phyloP scores from a whole-genome alignment of 1,140 invertebrate genomes.

The Drosophila pruinosa region DNA sequence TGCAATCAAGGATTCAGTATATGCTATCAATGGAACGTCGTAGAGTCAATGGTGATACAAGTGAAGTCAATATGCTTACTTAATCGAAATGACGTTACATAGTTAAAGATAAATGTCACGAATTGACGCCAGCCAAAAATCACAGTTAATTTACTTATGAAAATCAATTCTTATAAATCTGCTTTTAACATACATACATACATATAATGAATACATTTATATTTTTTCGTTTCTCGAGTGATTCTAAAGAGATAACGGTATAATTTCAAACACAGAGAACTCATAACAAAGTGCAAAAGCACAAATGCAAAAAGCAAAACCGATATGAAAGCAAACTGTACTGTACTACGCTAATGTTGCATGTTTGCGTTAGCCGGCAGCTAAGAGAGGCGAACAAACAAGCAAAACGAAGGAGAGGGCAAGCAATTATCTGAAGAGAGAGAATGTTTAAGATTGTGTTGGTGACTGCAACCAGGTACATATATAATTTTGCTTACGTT shows the following conservation, averaged over 20 bases:
- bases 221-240: too few relatives aligned
- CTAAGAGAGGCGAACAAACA: constrained; percentile 4
- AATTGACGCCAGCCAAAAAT: background rate
- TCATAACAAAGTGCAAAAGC: background rate
- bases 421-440: constrained; percentile 13
- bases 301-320: constrained; percentile 35
- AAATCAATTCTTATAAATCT: too few relatives aligned
- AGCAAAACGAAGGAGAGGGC: constrained; percentile 8
- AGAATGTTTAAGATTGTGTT: constrained; percentile 18
- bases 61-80: constrained; percentile 30
- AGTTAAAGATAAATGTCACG: background rate
- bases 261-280: constrained; percentile 25
- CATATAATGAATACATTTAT: too few relatives aligned
- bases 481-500: constrained; percentile 12
- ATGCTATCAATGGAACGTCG: constrained; percentile 61
- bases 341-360: constrained; percentile 40
- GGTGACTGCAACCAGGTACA: too few relatives aligned
- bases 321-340: constrained; percentile 38
- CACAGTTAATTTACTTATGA: too few relatives aligned
- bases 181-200: too few relatives aligned
- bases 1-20: constrained; percentile 65
- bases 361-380: background rate
- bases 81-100: constrained; percentile 6
- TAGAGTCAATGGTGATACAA: constrained; percentile 38
- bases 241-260: constrained; percentile 9